A percentile compares a stretch with the other conserved stretches of the same genome.
These are phyloP conservation scores for Pissodes strobi DNA, from an alignment of 1,140 invertebrate species.

Conservation along the genomic window DNA sequence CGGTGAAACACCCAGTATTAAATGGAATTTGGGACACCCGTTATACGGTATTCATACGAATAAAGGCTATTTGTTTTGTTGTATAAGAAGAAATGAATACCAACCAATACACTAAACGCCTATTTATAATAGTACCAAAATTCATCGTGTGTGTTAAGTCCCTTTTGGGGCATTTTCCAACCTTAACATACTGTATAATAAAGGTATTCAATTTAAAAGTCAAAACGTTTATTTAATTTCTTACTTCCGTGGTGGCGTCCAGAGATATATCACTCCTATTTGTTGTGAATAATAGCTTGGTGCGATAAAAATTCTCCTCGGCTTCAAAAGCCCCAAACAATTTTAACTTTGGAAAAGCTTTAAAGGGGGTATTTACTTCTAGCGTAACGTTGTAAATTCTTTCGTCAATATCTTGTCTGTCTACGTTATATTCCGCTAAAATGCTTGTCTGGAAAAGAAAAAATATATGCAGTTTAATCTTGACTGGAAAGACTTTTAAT, in stretches of 20 bases:
- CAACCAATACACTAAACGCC: too few species aligned
- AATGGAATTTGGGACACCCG: too few species aligned
- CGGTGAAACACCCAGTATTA: too few species aligned
- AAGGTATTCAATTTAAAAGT: conserved; percentile 38
- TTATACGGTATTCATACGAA: too few species aligned
- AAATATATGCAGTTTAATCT: conserved; percentile 21
- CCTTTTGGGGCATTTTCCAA: neutral
- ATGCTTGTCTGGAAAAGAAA: conserved; percentile 57
- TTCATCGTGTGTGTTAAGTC: too few species aligned
- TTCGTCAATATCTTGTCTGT: conserved; percentile 55
- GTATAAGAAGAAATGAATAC: too few species aligned
- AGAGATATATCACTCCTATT: conserved; percentile 57
- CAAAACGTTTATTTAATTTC: conserved; percentile 36
- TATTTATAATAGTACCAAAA: too few species aligned
- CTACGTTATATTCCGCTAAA: conserved; percentile 59
- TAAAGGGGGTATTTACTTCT: conserved; percentile 62
- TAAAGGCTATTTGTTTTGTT: too few species aligned
- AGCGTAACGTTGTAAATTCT: conserved; percentile 58
- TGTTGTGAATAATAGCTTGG: conserved; percentile 57
- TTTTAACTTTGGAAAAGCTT: conserved; percentile 57
- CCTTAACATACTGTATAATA: conserved; percentile 22
- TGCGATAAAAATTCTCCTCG: conserved; percentile 60
- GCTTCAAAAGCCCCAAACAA: conserved; percentile 58
- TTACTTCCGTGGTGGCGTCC: conserved; percentile 59
- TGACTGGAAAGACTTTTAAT: conserved; percentile 23